Conservation (phyloP, 2,113 vertebrate species). For the Shinisaurus crocodilurus region DNA sequence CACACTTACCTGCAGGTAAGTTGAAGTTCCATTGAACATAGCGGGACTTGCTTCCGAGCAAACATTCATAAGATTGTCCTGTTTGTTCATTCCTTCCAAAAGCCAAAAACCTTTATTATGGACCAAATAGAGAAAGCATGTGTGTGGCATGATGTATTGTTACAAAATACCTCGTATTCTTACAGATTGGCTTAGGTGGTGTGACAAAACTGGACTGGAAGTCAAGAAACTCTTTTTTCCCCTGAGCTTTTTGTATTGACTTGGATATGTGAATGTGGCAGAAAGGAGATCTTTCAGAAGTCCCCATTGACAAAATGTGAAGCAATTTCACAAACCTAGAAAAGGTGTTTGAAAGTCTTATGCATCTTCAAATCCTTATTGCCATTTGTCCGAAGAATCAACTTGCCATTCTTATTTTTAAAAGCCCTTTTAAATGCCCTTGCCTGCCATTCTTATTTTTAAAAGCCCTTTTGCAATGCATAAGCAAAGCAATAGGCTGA, state of each 20-base stretch:
- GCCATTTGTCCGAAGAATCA: not conserved
- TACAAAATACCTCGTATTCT: not conserved
- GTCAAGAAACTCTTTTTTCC: not conserved
- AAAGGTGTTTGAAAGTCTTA: not conserved
- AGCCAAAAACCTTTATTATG: not conserved
- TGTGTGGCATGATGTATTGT: not conserved
- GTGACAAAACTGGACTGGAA: not conserved
- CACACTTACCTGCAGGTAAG: no score
- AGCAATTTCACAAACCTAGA: not conserved
- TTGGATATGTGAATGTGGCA: not conserved
- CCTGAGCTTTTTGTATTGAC: not conserved
- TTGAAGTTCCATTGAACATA: no score
- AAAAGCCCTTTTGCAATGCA: not conserved
- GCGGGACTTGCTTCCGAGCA: no score
- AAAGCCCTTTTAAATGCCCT: no score
- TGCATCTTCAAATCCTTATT: not conserved
- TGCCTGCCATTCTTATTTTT: constrained; percentile 10
- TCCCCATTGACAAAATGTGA: not conserved
- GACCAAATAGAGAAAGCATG: not conserved
- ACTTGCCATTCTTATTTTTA: no score
- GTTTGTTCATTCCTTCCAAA: not conserved
- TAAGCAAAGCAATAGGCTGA: not conserved
- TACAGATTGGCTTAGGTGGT: not conserved
- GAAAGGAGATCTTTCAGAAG: not conserved
- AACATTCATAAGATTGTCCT: no score